Conservation (phyloP, 2,888 invertebrate species). For the Archips xylosteana region DNA sequence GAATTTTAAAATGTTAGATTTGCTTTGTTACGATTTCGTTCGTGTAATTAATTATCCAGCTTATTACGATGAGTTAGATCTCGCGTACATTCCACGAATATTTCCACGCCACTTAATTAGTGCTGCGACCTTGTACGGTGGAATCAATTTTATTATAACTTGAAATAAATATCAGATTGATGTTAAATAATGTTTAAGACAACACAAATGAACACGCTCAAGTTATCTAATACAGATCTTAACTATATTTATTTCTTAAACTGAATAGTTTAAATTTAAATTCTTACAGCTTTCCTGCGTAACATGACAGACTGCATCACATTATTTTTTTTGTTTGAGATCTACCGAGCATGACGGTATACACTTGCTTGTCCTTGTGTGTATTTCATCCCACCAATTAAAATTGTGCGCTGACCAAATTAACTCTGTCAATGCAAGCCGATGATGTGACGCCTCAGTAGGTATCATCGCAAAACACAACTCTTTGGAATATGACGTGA, state of each 20-base stretch:
- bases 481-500: constrained; percentile 29
- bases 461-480: constrained; percentile 5
- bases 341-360: constrained; percentile 20
- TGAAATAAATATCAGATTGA: constrained; percentile 33
- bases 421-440: constrained; percentile 6
- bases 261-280: constrained; percentile 14
- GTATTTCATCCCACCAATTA: constrained; percentile 25
- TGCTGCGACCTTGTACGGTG: constrained; percentile 58
- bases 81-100: constrained; percentile 71
- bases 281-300: constrained; percentile 19
- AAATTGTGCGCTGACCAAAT: constrained; percentile 20
- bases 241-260: constrained; percentile 1
- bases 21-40: constrained; percentile 57
- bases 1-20: constrained; percentile 16
- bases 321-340: constrained; percentile 22
- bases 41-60: constrained; percentile 67
- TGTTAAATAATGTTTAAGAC: constrained; percentile 21
- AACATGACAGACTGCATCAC: constrained; percentile 14
- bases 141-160: constrained; percentile 35
- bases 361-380: constrained; percentile 29
- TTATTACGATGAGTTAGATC: constrained; percentile 64
- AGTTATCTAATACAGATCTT: constrained; percentile 3
- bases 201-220: neutral
- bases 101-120: constrained; percentile 63
- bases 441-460: constrained; percentile 8